Percentiles rank a stretch among this genome's conserved stretches.
Evolutionary conservation across 2,113 vertebrate genomes (phyloP).

Genomic region (Heterotis niloticus): DNA sequence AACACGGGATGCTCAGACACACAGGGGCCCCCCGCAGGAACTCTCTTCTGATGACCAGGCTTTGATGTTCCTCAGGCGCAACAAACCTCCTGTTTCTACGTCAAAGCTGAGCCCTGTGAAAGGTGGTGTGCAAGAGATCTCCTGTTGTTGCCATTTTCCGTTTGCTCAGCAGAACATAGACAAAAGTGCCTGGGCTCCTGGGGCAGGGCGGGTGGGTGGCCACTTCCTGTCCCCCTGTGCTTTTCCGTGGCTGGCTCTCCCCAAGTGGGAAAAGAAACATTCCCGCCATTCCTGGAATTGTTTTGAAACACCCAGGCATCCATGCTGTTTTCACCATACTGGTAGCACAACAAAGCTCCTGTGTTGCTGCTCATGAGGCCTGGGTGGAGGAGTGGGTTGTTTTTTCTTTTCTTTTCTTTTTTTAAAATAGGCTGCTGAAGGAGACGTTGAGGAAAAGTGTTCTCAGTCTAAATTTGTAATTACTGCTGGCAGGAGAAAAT

Average conservation of each 20-base stretch:
- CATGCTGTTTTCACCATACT: neutral
- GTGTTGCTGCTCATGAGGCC: neutral
- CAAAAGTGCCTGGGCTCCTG: neutral
- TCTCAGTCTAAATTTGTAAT: conserved; percentile 30
- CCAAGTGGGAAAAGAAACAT: neutral
- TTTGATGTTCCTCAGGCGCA: conserved; percentile 6
- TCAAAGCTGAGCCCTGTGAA: conserved; percentile 4
- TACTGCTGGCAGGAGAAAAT: conserved; percentile 27
- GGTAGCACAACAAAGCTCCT: neutral
- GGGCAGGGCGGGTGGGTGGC: neutral
- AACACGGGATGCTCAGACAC: neutral
- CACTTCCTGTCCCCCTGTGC: neutral
- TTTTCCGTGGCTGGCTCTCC: neutral
- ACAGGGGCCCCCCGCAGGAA: neutral
- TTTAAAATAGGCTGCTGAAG: no score
- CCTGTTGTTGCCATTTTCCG: neutral
- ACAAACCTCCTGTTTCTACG: neutral
- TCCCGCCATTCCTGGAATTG: conserved; percentile 1
- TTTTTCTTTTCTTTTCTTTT: no score
- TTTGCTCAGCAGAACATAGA: neutral
- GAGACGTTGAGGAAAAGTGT: conserved; percentile 1
- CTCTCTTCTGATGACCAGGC: conserved; percentile 1
- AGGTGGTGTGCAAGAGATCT: neutral
- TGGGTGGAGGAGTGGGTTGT: no score
- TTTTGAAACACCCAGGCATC: neutral